Evolutionary conservation across 2,797 vertebrate species (phyloP), one percentile per base, ranked within the genome.

Genomic region (Scleropages formosus): DNA sequence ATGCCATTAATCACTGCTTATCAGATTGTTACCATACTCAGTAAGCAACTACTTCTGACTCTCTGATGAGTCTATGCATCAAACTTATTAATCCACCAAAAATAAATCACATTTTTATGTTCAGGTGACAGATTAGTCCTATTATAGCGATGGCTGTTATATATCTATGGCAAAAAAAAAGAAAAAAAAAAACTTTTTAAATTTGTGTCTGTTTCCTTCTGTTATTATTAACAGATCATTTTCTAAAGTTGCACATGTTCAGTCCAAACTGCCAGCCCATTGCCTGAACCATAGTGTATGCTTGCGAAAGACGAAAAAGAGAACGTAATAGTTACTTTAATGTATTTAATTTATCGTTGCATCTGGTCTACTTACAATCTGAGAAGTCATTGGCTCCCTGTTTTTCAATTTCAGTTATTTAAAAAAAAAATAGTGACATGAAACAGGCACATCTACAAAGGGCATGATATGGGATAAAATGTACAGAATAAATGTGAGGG

Each of bases 181-280:
- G 11, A 31, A 64, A 10, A 27, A 65, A 65, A 26, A 31, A 44
- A 4, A 65, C n/a, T n/a, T n/a, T n/a, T n/a, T n/a, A n/a, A n/a
- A n/a, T n/a, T n/a, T 66, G 39, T 46, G 4, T 46, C 44, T 64
- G 62, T 3, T 62, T 62, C 60, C 22, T 13, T 65, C 63, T 44
- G 63, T 66, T 66, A 66, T 46, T 65, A n/a, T 4, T 20, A 9
- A 27, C n/a, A 27, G 62, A n/a, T n/a, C n/a, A 46, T 46, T n/a
- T 16, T 18, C 22, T 46, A 46, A 44, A 66, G 18, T 27, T 46
- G 18, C 46, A n/a, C 64, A 64, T 49, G 47, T 51, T 69, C 53
- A 27, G 11, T 53, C 44, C 51, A n/a, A 69, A 51, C 47, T 69
- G 22, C 16, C 69, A 69, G 67, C 65, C 51, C 51, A 69, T 51